Evolutionary conservation across 2,797 vertebrate species (phyloP), one percentile per base, ranked within the genome.

Genomic region (Acipenser transmontanus): DNA sequence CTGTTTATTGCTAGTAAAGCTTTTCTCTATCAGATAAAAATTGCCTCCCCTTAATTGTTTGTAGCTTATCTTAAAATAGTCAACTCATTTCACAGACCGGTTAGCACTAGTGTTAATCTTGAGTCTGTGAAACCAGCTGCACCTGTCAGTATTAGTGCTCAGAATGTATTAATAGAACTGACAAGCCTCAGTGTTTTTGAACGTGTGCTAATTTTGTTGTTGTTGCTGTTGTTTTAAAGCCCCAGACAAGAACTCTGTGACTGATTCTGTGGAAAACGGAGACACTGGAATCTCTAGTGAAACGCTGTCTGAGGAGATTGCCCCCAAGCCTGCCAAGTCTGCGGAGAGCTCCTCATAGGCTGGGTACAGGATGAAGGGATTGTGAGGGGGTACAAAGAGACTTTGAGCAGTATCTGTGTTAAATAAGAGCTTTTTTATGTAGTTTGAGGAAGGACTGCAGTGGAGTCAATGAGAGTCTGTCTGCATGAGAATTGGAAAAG

Each of bases 171-270:
- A 34, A 3, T 34, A 34, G 34, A 34, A 34, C 34, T 34, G 34
- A 34, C 34, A 4, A 34, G 4, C 34, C 34, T 34, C 4, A 34
- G 34, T 4, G 34, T 34, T 34, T 34, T 34, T 34, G 34, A 34
- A 34, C 34, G 34, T 34, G 34, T 13, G 17, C n/a, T 10, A 60
- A 17, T 17, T 8, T 13, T 60, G 14, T 60, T 6, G 7, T n/a
- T 59, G 7, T n/a, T 5, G 17, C 64, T 59, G 67, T 67, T 3
- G 61, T 67, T 54, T 77, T 82, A 49, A 74, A 94, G 95, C 88
- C 64, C 92, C 93, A 85, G 93, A 92, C 81, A 97, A 96, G 85
- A 94, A 95, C 79, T 74, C 90, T 48, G 83, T 87, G 73, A 86
- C 82, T 68, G 93, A 91, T 47, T 78, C 88, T 68, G 85, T 90